Conservation (phyloP, 2,888 invertebrate genomes). For the Melanotus villosus region DNA sequence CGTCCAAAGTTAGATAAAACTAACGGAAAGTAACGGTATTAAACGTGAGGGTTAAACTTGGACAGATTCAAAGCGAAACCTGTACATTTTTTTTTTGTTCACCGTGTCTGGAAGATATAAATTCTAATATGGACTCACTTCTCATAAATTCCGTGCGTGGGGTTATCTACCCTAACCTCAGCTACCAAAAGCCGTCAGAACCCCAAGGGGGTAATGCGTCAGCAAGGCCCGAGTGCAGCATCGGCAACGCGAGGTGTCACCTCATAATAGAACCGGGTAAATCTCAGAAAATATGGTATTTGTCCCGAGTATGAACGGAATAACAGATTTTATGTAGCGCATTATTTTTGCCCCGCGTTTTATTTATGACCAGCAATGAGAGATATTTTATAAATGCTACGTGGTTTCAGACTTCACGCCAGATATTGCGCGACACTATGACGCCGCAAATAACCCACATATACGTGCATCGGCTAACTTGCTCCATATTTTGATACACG, state of each 20-base stretch:
- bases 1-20: conserved; percentile 39
- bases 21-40: conserved; percentile 42
- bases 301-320: conserved; percentile 43
- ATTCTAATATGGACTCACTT: conserved; percentile 46
- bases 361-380: conserved; percentile 38
- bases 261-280: conserved; percentile 44
- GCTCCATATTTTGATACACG: too few relatives aligned
- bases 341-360: conserved; percentile 37
- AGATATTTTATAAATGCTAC: conserved; percentile 36
- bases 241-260: conserved; percentile 44
- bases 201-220: conserved; percentile 43
- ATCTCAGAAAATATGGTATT: conserved; percentile 46
- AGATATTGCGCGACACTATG: conserved; percentile 16
- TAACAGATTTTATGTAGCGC: conserved; percentile 47
- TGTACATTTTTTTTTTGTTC: conserved; percentile 19
- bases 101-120: conserved; percentile 43
- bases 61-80: conserved; percentile 1
- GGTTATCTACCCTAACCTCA: conserved; percentile 43
- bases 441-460: conserved; percentile 23
- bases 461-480: not conserved
- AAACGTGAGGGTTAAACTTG: conserved; percentile 13
- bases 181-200: conserved; percentile 41
- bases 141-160: conserved; percentile 46
- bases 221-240: conserved; percentile 36
- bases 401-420: conserved; percentile 23